Evolutionary conservation across 2,113 vertebrate species (phyloP), one percentile per base, ranked within the genome.

Genomic region (Syngnathus floridae): DNA sequence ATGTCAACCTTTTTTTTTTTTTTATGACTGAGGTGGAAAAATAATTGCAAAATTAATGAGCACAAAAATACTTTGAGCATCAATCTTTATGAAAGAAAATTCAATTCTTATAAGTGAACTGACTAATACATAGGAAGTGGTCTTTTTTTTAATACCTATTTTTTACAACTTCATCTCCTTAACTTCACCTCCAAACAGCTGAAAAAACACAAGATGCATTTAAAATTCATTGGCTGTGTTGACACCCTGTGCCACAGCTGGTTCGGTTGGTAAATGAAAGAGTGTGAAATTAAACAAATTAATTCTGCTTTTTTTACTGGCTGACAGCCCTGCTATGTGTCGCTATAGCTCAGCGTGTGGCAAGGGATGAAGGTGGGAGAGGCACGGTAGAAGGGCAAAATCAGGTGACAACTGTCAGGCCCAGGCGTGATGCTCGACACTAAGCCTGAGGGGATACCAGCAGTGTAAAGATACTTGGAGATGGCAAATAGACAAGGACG

Each of bases 211-310:
- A 71, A 66, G 19, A 62, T 74, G 68, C 66, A 56, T 54, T 3
- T 78, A 83, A 87, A 80, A 90, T 88, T 52, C 71, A 80, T 76
- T 73, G 78, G 89, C 89, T 83, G 79, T 73, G 58, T 82, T 66
- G 69, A 79, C 41, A 74, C 61, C 59, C 74, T 66, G 64, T 73
- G 68, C 52, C 68, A 64, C 56, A 38, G 54, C 76, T 74, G 68
- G 17, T 45, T 52, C 37, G 60, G 76, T 70, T 77, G 74, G 72
- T 69, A 73, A 81, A 71, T 71, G 81, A 82, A 88, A 86, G 81
- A 80, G 78, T 83, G 83, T 73, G 85, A 90, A 89, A 91, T 92
- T 72, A 86, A 88, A 89, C 80, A 77, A 90, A 92, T 90, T 56
- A 87, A 86, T 82, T 84, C 75, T 66, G 36, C 86, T 71, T 82